Conservation (phyloP, 2,888 invertebrate species). For the Acrobasis suavella region DNA sequence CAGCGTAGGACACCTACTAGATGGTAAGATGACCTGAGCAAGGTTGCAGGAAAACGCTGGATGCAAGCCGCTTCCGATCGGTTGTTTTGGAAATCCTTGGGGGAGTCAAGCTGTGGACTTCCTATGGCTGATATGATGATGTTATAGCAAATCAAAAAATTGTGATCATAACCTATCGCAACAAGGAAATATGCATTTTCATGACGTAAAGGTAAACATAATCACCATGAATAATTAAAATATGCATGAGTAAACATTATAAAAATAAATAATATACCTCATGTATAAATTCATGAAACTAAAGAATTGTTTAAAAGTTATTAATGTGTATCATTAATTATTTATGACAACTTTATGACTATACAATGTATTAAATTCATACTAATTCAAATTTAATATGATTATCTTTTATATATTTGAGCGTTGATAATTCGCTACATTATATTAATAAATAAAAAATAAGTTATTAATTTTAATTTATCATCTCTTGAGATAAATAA, state of each 20-base stretch:
- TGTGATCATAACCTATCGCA: no score
- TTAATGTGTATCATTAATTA: conserved; percentile 5
- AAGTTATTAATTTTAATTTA: neutral
- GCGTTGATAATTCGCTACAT: neutral
- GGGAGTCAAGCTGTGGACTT: no score
- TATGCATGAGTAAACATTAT: neutral
- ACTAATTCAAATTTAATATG: conserved; percentile 4
- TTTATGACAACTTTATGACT: neutral
- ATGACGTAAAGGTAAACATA: no score
- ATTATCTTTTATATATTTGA: neutral
- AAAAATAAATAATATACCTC: neutral
- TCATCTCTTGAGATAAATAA: neutral
- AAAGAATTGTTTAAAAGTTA: neutral
- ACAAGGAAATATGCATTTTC: no score
- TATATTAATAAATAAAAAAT: neutral
- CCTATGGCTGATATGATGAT: no score
- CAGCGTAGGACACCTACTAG: no score
- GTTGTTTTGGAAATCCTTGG: no score
- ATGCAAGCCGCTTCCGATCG: no score
- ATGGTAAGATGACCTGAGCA: no score
- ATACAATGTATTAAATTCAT: neutral
- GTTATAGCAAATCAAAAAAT: no score
- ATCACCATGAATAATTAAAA: neutral
- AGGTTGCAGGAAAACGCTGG: no score
- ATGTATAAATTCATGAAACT: neutral